Evolutionary conservation across 1,140 invertebrate genomes (phyloP), one percentile per base, ranked within the genome.

Genomic region (Drosophila sp.): DNA sequence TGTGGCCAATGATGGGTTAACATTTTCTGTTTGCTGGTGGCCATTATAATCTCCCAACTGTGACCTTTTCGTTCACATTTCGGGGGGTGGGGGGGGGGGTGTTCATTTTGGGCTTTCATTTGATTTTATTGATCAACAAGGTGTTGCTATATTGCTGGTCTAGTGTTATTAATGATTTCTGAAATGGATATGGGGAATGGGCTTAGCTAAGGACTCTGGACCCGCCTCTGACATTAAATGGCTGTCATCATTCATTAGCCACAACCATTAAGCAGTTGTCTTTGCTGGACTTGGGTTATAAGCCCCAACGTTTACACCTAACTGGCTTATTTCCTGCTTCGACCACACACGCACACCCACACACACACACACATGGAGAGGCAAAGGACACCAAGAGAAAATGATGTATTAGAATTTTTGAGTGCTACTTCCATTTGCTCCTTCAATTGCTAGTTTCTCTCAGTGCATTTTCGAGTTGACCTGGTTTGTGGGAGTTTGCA

Each of bases 161-260:
- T 10, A 64, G 25, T 72, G 66, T 87, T 87, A 87, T 87, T 86
- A 86, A 84, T 89, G 79, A 74, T 87, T 66, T 71, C 56, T 62
- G 58, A 40, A 30, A 25, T 40, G 58, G 41, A 56, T 17, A 17
- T 50, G 44, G 25, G 54, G 61, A 8, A n/a, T 33, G 25, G n/a
- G 44, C 1, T 35, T 41, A 40, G 33, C 44, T 25, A 27, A 50
- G 57, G 10, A 33, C 10, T 17, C 17, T n/a, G n/a, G n/a, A 57
- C 6, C 23, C 11, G 27, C 23, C 41, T 41, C 50, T n/a, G 60
- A 76, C 72, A 69, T 87, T 86, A 86, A 86, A 87, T 84, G 80
- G 62, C 84, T 89, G 80, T 89, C 83, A 87, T 87, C 83, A 87
- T 89, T 87, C 84, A 87, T 87, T 87, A 87, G 84, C 80, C 80